Conservation (phyloP, 1,140 invertebrate genomes). For the Cydia pomonella region DNA sequence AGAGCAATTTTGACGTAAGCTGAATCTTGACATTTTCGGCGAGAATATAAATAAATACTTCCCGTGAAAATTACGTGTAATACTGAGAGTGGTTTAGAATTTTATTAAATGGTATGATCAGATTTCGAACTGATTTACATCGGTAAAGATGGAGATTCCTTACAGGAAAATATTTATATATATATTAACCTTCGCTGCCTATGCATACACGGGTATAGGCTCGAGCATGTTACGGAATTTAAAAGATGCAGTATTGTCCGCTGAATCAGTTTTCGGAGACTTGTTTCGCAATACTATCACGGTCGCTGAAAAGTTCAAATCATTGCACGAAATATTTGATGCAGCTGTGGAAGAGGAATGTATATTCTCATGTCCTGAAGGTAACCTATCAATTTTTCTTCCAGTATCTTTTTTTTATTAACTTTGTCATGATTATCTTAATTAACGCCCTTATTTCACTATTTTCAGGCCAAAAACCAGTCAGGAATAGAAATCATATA, state of each 20-base stretch:
- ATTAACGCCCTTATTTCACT: constrained; percentile 22
- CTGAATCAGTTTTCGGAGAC: constrained; percentile 88
- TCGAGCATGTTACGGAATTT: constrained; percentile 86
- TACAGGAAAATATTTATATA: constrained; percentile 89
- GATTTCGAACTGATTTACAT: background rate
- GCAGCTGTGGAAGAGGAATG: constrained; percentile 92
- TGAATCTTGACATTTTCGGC: constrained; percentile 2
- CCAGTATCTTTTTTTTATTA: background rate
- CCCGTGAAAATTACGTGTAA: constrained; percentile 45
- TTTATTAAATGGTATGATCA: background rate
- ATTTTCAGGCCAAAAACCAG: constrained; percentile 83
- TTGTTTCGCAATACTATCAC: constrained; percentile 88
- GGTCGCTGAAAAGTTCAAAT: constrained; percentile 88
- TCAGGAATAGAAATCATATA: constrained; percentile 86
- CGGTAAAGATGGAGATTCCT: constrained; percentile 83
- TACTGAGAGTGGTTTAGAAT: constrained; percentile 33
- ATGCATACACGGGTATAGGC: constrained; percentile 90
- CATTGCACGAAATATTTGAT: constrained; percentile 90
- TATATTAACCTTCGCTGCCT: constrained; percentile 87
- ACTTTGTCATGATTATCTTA: background rate
- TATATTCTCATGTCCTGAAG: constrained; percentile 86
- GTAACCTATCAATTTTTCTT: constrained; percentile 64
- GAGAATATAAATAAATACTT: constrained; percentile 34
- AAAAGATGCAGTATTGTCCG: constrained; percentile 88
- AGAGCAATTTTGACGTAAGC: constrained; percentile 1